Evolutionary conservation across 2,888 invertebrate species (phyloP).

Genomic region (Acanthococcus lagerstroemiae): DNA sequence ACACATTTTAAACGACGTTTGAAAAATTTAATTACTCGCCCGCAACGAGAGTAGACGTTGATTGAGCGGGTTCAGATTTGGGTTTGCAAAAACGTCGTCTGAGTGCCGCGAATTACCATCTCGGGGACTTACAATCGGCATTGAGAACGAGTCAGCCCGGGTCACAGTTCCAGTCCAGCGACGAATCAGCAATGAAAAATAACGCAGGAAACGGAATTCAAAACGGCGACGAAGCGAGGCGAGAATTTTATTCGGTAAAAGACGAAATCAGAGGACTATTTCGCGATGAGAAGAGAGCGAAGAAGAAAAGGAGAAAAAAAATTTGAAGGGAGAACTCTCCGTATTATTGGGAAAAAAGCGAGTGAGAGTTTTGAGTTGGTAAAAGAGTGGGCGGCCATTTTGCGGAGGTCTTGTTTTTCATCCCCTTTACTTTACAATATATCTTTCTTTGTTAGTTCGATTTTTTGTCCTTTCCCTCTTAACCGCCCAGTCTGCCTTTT

Average conservation of each 20-base stretch:
- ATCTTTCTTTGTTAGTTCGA: constrained; percentile 27
- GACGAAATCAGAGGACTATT: constrained; percentile 20
- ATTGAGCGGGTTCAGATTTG: too few species aligned
- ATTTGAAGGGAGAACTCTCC: constrained; percentile 33
- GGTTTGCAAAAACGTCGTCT: too few species aligned
- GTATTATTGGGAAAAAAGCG: constrained; percentile 34
- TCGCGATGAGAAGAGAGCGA: constrained; percentile 19
- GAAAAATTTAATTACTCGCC: too few species aligned
- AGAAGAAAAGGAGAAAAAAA: constrained; percentile 15
- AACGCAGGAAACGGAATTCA: too few species aligned
- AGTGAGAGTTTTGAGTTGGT: constrained; percentile 34
- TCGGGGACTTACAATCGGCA: too few species aligned
- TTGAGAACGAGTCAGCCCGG: too few species aligned
- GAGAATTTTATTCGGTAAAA: constrained; percentile 18
- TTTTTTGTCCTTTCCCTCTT: constrained; percentile 20
- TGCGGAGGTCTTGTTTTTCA: constrained; percentile 38
- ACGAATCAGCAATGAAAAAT: too few species aligned
- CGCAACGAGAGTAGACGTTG: too few species aligned
- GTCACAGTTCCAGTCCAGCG: too few species aligned
- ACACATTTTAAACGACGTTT: too few species aligned
- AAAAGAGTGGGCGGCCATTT: constrained; percentile 39
- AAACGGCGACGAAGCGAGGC: background rate
- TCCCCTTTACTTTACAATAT: constrained; percentile 30
- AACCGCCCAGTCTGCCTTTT: constrained; percentile 3
- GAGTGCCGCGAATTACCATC: too few species aligned